These are phyloP conservation scores for Allophyes oxyacanthae DNA, from an alignment of 2,888 invertebrate species.

Conservation along the genomic window DNA sequence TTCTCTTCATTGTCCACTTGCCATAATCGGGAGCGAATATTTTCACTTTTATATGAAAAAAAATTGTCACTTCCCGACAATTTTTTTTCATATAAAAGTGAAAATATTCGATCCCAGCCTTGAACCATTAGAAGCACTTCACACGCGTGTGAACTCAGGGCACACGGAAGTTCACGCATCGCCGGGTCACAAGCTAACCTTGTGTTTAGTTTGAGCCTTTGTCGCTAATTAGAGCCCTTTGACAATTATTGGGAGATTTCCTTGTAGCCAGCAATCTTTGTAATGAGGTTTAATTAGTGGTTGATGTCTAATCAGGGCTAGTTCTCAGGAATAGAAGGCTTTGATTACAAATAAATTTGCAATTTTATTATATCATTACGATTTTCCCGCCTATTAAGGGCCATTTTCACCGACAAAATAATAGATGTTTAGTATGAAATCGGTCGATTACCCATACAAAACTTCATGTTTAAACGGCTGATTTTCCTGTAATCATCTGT, in stretches of 20 bases:
- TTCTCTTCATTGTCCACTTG: too few species aligned
- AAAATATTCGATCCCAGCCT: slow-evolving; percentile 40
- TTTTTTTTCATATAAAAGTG: slow-evolving; percentile 35
- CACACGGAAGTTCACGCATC: slow-evolving; percentile 68
- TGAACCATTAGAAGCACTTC: slow-evolving; percentile 31
- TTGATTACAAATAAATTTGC: not conserved
- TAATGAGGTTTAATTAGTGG: slow-evolving; percentile 45
- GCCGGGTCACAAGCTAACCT: slow-evolving; percentile 40
- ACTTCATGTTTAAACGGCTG: too few species aligned
- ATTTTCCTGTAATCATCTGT: too few species aligned
- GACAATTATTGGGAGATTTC: slow-evolving; percentile 53
- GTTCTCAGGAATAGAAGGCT: slow-evolving; percentile 17
- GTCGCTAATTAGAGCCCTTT: slow-evolving; percentile 49
- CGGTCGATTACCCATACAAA: too few species aligned
- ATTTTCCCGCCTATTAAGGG: too few species aligned
- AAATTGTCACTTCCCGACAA: too few species aligned
- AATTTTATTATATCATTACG: too few species aligned
- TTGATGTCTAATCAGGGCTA: not conserved
- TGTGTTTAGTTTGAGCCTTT: slow-evolving; percentile 40
- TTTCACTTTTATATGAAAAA: slow-evolving; percentile 40
- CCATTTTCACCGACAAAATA: too few species aligned
- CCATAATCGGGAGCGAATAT: slow-evolving; percentile 12
- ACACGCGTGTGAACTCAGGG: slow-evolving; percentile 61
- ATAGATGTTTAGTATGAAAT: too few species aligned
- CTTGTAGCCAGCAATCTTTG: slow-evolving; percentile 20